Conservation (phyloP, 1,140 invertebrate genomes). For the Pantala flavescens region DNA sequence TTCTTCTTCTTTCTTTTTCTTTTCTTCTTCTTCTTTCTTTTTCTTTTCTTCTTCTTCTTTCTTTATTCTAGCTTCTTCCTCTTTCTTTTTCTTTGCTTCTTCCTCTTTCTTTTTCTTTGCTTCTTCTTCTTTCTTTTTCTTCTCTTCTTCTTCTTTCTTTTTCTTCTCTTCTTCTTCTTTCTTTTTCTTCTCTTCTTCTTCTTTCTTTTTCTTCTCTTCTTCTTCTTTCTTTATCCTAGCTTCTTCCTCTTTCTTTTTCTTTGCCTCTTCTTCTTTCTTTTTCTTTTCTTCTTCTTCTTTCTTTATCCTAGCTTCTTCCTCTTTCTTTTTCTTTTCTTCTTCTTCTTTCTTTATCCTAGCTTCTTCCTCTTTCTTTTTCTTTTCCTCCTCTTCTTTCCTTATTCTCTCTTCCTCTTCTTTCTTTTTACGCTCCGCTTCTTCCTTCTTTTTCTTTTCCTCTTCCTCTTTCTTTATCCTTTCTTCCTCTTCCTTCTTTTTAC, state of each 20-base stretch:
- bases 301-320: constrained; percentile 21
- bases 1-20: constrained; percentile 22
- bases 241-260: constrained; percentile 24
- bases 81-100: constrained; percentile 23
- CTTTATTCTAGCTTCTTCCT: constrained; percentile 23
- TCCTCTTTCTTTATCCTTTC: constrained; percentile 16
- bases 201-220: constrained; percentile 24
- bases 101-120: constrained; percentile 23
- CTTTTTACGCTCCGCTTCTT: constrained; percentile 17
- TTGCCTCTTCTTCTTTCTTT: constrained; percentile 24
- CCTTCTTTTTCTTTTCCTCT: constrained; percentile 13
- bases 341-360: constrained; percentile 15
- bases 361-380: constrained; percentile 21
- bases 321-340: constrained; percentile 16
- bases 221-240: constrained; percentile 24
- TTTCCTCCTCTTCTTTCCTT: constrained; percentile 18
- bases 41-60: constrained; percentile 18
- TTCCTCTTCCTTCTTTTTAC: constrained; percentile 18
- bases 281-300: constrained; percentile 21
- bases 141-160: constrained; percentile 13
- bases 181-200: constrained; percentile 19
- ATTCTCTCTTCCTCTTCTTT: constrained; percentile 22
- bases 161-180: constrained; percentile 19
- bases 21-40: constrained; percentile 20
- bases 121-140: constrained; percentile 21